phyloP scores from a whole-genome alignment of 2,888 invertebrate genomes.

The Abrostola triplasia region DNA sequence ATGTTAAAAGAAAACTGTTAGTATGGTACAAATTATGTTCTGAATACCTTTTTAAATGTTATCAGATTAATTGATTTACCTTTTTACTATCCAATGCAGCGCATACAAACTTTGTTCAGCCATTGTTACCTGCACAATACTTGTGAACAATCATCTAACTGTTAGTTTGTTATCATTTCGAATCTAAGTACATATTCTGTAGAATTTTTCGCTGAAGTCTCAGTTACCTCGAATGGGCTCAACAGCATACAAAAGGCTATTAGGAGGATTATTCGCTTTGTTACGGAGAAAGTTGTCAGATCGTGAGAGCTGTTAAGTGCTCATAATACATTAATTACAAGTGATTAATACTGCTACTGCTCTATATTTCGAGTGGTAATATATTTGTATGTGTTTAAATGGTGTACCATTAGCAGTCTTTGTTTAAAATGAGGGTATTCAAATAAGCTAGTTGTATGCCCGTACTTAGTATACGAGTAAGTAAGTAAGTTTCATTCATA shows the following conservation, averaged over 20 bases:
- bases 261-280: conserved; percentile 60
- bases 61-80: conserved; percentile 3
- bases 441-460: not conserved
- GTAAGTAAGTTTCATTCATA: not conserved
- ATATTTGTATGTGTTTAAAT: not conserved
- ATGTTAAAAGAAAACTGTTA: conserved; percentile 11
- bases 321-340: conserved; percentile 30
- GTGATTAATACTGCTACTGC: conserved; percentile 16
- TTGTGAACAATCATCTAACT: conserved; percentile 49
- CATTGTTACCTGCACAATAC: conserved; percentile 49
- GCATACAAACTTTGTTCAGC: conserved; percentile 24
- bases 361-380: not conserved
- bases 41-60: too few species aligned
- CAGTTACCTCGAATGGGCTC: conserved; percentile 37
- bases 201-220: conserved; percentile 38
- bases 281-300: conserved; percentile 65
- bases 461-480: not conserved
- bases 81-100: not conserved
- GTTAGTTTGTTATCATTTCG: conserved; percentile 39
- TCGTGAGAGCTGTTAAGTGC: conserved; percentile 49
- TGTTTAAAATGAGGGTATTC: not conserved
- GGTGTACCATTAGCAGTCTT: not conserved
- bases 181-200: conserved; percentile 51
- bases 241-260: conserved; percentile 62
- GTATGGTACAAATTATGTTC: too few species aligned